Percentiles rank a stretch among this genome's conserved stretches.
Conservation (phyloP, 2,888 invertebrate genomes). For the Amaurobius ferox region DNA sequence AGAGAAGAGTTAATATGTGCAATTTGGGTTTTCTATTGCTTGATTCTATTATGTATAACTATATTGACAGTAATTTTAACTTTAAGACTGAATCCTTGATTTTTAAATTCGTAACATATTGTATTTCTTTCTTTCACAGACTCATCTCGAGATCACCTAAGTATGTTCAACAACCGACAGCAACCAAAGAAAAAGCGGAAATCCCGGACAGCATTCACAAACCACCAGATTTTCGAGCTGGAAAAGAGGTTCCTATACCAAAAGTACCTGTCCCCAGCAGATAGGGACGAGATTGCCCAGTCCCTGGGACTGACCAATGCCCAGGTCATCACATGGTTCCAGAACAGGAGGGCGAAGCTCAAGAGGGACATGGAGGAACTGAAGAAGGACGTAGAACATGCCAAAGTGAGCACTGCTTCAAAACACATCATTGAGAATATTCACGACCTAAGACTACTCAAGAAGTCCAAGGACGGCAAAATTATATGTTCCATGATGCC, state of each 20-base stretch:
- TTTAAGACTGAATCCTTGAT: too few relatives aligned
- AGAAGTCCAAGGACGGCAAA: conserved; percentile 82
- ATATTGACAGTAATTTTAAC: too few relatives aligned
- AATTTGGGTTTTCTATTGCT: too few relatives aligned
- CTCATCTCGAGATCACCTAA: conserved; percentile 88
- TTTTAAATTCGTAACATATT: too few relatives aligned
- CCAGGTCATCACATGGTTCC: conserved; percentile 99
- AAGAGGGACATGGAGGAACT: conserved; percentile 86
- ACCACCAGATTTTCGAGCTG: conserved; percentile 98
- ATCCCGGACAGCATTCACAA: conserved; percentile 98
- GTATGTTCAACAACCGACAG: conserved; percentile 90
- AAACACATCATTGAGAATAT: conserved; percentile 86
- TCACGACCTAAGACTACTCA: conserved; percentile 91
- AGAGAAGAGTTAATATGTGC: too few relatives aligned
- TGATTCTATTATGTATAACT: too few relatives aligned
- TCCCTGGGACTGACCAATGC: conserved; percentile 96
- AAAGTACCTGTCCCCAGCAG: conserved; percentile 97
- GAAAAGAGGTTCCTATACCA: conserved; percentile 98
- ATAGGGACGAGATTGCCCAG: conserved; percentile 97
- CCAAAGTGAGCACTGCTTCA: conserved; percentile 87
- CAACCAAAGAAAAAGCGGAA: conserved; percentile 96
- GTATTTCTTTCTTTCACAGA: conserved; percentile 78
- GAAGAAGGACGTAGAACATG: conserved; percentile 95
- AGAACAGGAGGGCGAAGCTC: conserved; percentile 93
- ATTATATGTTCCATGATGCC: conserved; percentile 66